Percentiles rank a stretch among this genome's conserved stretches.
Conservation (phyloP, 2,888 invertebrate genomes). For the Volucella inanis region DNA sequence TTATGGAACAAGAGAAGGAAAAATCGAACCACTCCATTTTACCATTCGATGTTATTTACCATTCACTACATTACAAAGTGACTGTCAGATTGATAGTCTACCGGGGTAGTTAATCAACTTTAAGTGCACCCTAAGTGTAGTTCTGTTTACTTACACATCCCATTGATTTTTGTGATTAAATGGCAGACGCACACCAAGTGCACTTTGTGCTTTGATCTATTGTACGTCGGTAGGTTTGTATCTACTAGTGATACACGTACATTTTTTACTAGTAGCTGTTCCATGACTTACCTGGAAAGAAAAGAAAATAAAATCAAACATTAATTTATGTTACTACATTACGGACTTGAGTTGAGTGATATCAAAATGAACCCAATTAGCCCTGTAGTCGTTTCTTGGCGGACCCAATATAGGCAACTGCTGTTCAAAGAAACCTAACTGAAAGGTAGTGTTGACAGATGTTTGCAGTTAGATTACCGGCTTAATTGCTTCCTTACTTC, state of each 20-base stretch:
- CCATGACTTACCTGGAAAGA: slow-evolving; percentile 64
- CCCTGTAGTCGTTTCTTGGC: not conserved
- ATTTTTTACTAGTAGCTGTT: too few relatives aligned
- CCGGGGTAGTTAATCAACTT: slow-evolving; percentile 64
- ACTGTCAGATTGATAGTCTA: slow-evolving; percentile 52
- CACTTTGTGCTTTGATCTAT: not conserved
- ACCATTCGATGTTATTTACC: slow-evolving; percentile 53
- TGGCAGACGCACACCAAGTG: slow-evolving; percentile 15
- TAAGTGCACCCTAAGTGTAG: slow-evolving; percentile 57
- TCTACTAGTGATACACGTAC: too few relatives aligned
- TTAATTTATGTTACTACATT: slow-evolving; percentile 32
- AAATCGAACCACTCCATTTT: slow-evolving; percentile 32
- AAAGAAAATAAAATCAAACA: slow-evolving; percentile 20
- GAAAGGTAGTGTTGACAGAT: too few relatives aligned
- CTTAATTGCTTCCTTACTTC: too few relatives aligned
- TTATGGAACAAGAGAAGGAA: slow-evolving; percentile 28
- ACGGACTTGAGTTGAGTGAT: not conserved
- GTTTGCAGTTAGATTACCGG: too few relatives aligned
- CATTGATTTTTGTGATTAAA: slow-evolving; percentile 40
- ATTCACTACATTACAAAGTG: slow-evolving; percentile 51
- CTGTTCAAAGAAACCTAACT: too few relatives aligned
- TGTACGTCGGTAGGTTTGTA: not conserved
- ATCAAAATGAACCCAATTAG: slow-evolving; percentile 26
- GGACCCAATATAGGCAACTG: too few relatives aligned
- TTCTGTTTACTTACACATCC: slow-evolving; percentile 60